Base-by-base conservation (phyloP, 1,140 invertebrate species). In the Aphis craccivora region DNA sequence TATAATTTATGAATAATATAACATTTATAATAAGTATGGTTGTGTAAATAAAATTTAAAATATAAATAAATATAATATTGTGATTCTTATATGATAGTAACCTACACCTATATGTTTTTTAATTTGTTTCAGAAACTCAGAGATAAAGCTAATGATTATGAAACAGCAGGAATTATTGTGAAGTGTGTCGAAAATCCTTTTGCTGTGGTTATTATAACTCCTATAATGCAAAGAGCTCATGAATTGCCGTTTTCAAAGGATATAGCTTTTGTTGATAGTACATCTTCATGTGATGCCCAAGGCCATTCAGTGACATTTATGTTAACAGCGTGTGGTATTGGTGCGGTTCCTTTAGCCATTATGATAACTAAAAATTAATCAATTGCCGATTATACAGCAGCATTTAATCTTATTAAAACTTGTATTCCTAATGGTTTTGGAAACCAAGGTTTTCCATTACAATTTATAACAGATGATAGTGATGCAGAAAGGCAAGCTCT, bases 401-500 rank as follows among this genome's bases (percentile, higher is more conserved):
- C n/a, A 37, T 84, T 84, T 84, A 18, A 84, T 37, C 37, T 84
- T 9, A 18, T 84, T 84, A 53, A 53, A 22, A 84, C 20, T 22
- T 37, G 11, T 84, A 40, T 84, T 37, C 14, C 20, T 40, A 84
- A 84, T 84, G n/a, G 35, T 35, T 84, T 84, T 84, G 81, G 81
- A n/a, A 22, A 40, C 37, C 35, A 40, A 84, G 37, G 37, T n/a
- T 35, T 37, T n/a, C 60, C 90, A 30, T 53, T 81, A 81, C 40
- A 43, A 30, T 93, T 93, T 43, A 93, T 93, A 37, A 93, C 30
- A 48, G 92, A 84, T 86, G 81, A 93, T n/a, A 81, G 55, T 51
- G 51, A 37, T 48, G 76, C 92, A 22, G 84, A 86, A 81, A 81
- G 51, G 22, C 30, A 84, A 25, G 81, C 60, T 53, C 53, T 93